phyloP scores from a whole-genome alignment of 2,888 invertebrate species.

The Ecdyonurus torrentis region DNA sequence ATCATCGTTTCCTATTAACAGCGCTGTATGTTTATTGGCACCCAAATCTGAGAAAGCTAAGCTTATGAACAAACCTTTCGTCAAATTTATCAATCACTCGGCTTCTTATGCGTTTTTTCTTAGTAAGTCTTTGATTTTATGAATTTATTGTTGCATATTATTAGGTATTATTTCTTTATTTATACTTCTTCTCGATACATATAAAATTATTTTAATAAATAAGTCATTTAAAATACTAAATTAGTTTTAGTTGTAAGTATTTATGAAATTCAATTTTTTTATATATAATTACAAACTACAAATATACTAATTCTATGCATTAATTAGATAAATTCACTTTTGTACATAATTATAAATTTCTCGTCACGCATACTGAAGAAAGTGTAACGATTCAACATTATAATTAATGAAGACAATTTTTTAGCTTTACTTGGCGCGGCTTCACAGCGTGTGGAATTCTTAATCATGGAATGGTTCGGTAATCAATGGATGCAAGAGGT shows the following conservation, averaged over 20 bases:
- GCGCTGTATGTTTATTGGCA: slow-evolving; percentile 78
- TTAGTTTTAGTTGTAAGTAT: too few relatives aligned
- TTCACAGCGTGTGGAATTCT: slow-evolving; percentile 76
- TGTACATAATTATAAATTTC: background rate
- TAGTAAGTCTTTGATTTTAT: slow-evolving; percentile 68
- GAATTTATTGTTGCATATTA: too few relatives aligned
- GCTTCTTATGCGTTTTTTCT: slow-evolving; percentile 90
- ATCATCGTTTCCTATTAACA: slow-evolving; percentile 84
- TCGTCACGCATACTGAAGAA: background rate
- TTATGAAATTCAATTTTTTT: too few relatives aligned
- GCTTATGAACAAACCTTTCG: slow-evolving; percentile 94
- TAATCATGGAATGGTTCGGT: slow-evolving; percentile 62
- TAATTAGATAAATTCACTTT: background rate
- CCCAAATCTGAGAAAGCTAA: slow-evolving; percentile 75
- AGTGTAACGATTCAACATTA: too few relatives aligned
- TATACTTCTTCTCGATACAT: too few relatives aligned
- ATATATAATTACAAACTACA: too few relatives aligned
- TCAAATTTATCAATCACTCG: slow-evolving; percentile 95
- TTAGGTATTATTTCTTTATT: too few relatives aligned
- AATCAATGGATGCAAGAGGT: slow-evolving; percentile 57
- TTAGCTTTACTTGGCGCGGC: slow-evolving; percentile 81
- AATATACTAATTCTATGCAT: too few relatives aligned
- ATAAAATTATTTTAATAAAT: too few relatives aligned
- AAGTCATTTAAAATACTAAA: too few relatives aligned
- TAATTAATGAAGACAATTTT: slow-evolving; percentile 15